A percentile compares a stretch with the other conserved stretches of the same genome.
Evolutionary conservation across 2,113 vertebrate genomes (phyloP).

Genomic region (Spea bombifrons): DNA sequence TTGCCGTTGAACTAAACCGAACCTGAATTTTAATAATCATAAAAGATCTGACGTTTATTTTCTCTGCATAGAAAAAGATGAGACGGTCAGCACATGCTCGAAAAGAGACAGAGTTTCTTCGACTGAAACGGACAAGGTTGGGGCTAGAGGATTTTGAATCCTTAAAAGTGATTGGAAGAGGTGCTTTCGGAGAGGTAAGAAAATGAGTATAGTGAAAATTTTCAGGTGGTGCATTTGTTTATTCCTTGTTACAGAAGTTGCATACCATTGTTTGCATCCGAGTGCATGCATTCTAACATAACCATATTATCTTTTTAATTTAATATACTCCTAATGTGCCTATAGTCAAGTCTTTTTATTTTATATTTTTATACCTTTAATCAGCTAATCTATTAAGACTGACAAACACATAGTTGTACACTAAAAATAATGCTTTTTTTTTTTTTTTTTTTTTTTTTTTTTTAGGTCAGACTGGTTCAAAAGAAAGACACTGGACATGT

Average conservation of each 20-base stretch:
- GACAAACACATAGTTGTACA: too few relatives aligned
- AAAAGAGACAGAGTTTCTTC: conserved; percentile 80
- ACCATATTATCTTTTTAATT: too few relatives aligned
- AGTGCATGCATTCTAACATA: too few relatives aligned
- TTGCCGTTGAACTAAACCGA: too few relatives aligned
- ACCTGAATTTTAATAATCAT: not conserved
- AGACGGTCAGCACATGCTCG: conserved; percentile 76
- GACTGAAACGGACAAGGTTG: conserved; percentile 78
- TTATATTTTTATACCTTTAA: too few relatives aligned
- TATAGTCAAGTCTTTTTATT: not conserved
- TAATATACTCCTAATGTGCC: not conserved
- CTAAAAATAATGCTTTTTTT: too few relatives aligned
- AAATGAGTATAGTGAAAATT: not conserved
- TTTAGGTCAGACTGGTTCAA: conserved; percentile 91
- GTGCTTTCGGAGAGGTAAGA: conserved; percentile 80
- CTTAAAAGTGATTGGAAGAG: conserved; percentile 81
- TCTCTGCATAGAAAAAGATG: conserved; percentile 66
- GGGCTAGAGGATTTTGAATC: conserved; percentile 82
- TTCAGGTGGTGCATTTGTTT: too few relatives aligned
- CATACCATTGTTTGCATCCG: too few relatives aligned
- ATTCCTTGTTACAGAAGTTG: too few relatives aligned
- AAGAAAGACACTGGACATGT: conserved; percentile 98
- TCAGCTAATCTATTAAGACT: too few relatives aligned
- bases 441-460: not conserved
- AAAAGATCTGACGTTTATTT: not conserved